These are phyloP conservation scores for Temnopleurus reevesii DNA, from an alignment of 53 echinoderm and acorn worm genomes.

Conservation along the genomic window DNA sequence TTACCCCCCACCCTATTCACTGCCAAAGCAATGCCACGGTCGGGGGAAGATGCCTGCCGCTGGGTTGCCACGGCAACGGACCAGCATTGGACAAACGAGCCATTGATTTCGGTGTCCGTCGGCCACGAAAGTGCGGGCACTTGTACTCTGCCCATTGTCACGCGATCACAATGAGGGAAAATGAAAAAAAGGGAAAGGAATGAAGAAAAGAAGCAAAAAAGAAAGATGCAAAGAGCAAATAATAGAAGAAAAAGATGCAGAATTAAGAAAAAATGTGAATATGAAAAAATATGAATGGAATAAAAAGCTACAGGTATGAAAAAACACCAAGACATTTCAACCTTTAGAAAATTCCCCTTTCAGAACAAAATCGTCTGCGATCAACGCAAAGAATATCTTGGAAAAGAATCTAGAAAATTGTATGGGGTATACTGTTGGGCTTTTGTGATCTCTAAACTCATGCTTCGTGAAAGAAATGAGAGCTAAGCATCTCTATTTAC, in stretches of 20 bases:
- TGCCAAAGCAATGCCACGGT: conserved; percentile 8
- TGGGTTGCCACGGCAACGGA: conserved; percentile 38
- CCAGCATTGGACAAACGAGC: conserved; percentile 29
- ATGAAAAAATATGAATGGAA: not conserved
- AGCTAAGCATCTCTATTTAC: not conserved
- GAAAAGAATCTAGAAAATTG: not conserved
- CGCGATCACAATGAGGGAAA: not conserved
- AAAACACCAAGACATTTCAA: not conserved
- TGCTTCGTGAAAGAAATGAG: not conserved
- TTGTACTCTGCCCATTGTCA: conserved; percentile 48
- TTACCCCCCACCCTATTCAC: conserved; percentile 37
- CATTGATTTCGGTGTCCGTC: conserved; percentile 35
- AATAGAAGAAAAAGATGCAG: no score
- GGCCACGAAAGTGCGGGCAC: conserved; percentile 14
- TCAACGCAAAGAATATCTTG: not conserved
- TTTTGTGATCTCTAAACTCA: conserved; percentile 8
- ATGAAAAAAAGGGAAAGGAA: not conserved
- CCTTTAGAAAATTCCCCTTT: not conserved
- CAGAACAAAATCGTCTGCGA: not conserved
- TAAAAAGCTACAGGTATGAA: not conserved
- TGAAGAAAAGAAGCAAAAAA: not conserved
- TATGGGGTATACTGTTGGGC: not conserved
- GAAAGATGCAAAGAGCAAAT: no score
- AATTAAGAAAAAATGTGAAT: no score
- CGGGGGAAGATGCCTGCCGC: conserved; percentile 14